Evolutionary conservation across 1,140 invertebrate genomes (phyloP).

Genomic region (Hycleus cichorii): DNA sequence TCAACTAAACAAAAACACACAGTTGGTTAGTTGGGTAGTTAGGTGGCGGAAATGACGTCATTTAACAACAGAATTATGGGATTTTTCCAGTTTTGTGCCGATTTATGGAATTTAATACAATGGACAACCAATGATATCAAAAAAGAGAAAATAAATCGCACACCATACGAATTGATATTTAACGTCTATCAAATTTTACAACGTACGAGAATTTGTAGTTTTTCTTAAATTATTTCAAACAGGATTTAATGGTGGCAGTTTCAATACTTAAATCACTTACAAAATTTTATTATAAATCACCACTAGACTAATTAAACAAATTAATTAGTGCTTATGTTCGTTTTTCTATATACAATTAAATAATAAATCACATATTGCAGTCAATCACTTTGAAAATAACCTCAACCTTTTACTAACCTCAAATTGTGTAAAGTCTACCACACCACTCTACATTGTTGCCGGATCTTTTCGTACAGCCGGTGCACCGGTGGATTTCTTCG

Average conservation of each 20-base stretch:
- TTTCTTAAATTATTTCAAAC: slow-evolving; percentile 22
- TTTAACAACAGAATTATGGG: slow-evolving; percentile 2
- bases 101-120: slow-evolving; percentile 55
- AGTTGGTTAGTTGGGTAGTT: too few species aligned
- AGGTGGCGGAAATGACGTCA: not conserved
- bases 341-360: too few species aligned
- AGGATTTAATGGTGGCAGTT: not conserved
- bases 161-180: slow-evolving; percentile 21
- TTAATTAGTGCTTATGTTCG: too few species aligned
- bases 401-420: too few species aligned
- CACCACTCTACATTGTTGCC: too few species aligned
- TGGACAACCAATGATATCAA: slow-evolving; percentile 27
- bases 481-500: slow-evolving; percentile 24
- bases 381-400: too few species aligned
- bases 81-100: slow-evolving; percentile 56
- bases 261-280: too few species aligned
- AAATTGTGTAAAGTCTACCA: too few species aligned
- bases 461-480: not conserved
- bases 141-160: slow-evolving; percentile 28
- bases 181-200: slow-evolving; percentile 27
- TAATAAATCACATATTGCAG: too few species aligned
- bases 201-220: slow-evolving; percentile 30
- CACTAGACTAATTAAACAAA: too few species aligned
- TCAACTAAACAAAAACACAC: too few species aligned
- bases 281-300: too few species aligned